These are phyloP conservation scores for Brachyptera putata DNA, from an alignment of 2,888 invertebrate genomes.

Conservation along the genomic window DNA sequence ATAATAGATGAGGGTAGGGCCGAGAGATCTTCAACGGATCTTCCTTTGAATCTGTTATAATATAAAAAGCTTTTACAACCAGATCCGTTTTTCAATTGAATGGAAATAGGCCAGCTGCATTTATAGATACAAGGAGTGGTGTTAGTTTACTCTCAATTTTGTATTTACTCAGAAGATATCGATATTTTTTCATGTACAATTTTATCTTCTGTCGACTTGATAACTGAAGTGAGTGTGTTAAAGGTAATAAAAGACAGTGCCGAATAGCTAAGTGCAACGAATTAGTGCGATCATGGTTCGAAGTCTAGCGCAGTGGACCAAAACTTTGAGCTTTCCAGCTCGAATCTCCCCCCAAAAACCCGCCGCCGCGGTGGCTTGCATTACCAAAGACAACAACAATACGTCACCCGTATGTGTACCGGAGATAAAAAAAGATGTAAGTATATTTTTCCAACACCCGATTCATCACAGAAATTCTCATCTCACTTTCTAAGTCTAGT, in stretches of 20 bases:
- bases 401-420: conserved; percentile 1
- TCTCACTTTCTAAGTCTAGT: too few relatives aligned
- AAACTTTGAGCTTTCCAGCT: conserved; percentile 84
- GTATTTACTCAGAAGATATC: too few relatives aligned
- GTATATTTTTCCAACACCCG: background rate
- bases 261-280: too few relatives aligned
- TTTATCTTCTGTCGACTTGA: too few relatives aligned
- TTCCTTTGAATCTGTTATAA: too few relatives aligned
- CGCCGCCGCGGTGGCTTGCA: conserved; percentile 38
- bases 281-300: conserved; percentile 70
- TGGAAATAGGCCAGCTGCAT: background rate
- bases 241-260: too few relatives aligned
- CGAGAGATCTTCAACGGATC: background rate
- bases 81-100: background rate
- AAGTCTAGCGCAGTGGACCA: conserved; percentile 85
- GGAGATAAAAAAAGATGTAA: conserved; percentile 12
- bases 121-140: background rate
- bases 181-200: too few relatives aligned
- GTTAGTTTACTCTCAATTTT: too few relatives aligned
- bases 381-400: conserved; percentile 2
- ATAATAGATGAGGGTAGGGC: too few relatives aligned
- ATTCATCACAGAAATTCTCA: background rate
- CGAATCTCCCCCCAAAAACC: conserved; percentile 73
- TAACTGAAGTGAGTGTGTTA: too few relatives aligned
- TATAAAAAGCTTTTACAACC: conserved; percentile 1